Percentiles rank a stretch among this genome's conserved stretches.
These are phyloP conservation scores for Plecotus auritus DNA, from an alignment of 2,113 vertebrate genomes.

Conservation along the genomic window DNA sequence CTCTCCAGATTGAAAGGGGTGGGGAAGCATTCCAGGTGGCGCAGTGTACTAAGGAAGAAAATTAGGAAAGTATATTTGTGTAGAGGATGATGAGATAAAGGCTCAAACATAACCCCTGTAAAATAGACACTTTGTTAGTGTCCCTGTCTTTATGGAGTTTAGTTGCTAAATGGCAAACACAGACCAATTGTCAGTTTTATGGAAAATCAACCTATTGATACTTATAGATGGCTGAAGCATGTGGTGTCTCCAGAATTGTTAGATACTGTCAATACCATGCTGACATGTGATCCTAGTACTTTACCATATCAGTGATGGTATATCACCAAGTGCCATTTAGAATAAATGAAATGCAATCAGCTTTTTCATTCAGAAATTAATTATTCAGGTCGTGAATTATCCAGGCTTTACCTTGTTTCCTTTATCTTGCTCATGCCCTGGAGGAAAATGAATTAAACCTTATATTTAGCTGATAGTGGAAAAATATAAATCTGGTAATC, in stretches of 20 bases:
- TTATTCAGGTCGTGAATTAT: not conserved
- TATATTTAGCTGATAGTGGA: slow-evolving; percentile 9
- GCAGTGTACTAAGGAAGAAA: not conserved
- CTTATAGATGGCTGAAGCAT: not conserved
- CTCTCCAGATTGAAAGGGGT: not conserved
- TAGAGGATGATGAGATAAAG: not conserved
- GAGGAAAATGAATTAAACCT: not conserved
- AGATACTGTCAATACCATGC: not conserved
- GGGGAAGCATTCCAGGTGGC: not conserved
- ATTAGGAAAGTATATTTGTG: not conserved
- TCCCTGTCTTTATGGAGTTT: not conserved
- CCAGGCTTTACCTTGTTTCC: not conserved
- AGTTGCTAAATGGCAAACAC: not conserved
- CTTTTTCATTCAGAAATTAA: slow-evolving; percentile 14
- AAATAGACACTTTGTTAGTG: not conserved
- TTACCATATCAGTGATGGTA: not conserved
- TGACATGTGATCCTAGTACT: not conserved
- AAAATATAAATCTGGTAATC: not conserved
- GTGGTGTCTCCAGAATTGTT: not conserved
- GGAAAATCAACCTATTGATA: not conserved
- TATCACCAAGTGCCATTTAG: not conserved
- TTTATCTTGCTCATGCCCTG: not conserved
- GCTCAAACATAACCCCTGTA: not conserved
- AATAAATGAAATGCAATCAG: not conserved
- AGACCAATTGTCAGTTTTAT: not conserved